Percentiles rank a stretch among this genome's conserved stretches.
phyloP scores from a whole-genome alignment of 2,113 vertebrate species.

The Alaudala cheleensis region DNA sequence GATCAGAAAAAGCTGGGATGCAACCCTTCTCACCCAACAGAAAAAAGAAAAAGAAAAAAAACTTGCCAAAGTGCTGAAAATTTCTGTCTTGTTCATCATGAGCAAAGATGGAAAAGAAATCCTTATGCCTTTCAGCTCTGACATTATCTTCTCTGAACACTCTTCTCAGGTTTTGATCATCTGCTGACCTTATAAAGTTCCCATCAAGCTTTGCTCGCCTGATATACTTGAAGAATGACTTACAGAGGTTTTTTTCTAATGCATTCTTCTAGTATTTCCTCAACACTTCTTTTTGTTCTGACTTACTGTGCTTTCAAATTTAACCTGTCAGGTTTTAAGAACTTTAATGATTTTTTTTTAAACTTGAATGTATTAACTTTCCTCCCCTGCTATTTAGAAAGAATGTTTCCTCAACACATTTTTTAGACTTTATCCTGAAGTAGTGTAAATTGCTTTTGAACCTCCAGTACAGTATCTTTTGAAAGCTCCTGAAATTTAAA shows the following conservation, averaged over 20 bases:
- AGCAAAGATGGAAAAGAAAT: not conserved
- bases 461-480: not conserved
- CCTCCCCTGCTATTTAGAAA: not conserved
- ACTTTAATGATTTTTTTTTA: not conserved
- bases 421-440: not conserved
- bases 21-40: accelerated
- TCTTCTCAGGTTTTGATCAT: not conserved
- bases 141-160: not conserved
- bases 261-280: not conserved
- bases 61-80: not conserved
- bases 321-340: not conserved
- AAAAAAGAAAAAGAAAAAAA: no score
- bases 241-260: not conserved
- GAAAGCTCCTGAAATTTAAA: not conserved
- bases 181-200: not conserved
- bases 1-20: not conserved
- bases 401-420: not conserved
- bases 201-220: not conserved
- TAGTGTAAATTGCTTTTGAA: not conserved
- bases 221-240: not conserved
- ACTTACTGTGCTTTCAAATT: not conserved
- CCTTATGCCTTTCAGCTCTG: not conserved
- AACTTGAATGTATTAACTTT: not conserved
- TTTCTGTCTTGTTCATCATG: not conserved
- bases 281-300: not conserved